Conservation (phyloP, 2,888 invertebrate species). For the Callosobruchus maculatus region DNA sequence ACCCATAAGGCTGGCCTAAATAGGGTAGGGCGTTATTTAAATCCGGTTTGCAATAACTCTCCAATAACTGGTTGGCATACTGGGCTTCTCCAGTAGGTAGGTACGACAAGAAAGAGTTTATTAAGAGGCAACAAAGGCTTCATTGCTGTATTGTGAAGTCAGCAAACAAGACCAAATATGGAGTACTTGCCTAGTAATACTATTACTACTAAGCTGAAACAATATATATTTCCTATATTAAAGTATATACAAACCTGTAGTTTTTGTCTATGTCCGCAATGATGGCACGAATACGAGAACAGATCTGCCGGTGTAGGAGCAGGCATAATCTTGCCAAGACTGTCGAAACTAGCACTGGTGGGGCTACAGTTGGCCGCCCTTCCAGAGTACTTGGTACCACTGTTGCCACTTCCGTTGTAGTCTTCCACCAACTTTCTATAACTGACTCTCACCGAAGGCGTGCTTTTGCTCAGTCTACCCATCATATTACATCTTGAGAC, state of each 20-base stretch:
- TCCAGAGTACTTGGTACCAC: slow-evolving; percentile 4
- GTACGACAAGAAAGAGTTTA: no score
- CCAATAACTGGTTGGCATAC: no score
- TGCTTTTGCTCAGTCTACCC: slow-evolving; percentile 53
- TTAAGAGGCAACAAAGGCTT: no score
- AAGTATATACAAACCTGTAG: slow-evolving; percentile 51
- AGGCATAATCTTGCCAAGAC: slow-evolving; percentile 47
- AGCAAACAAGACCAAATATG: no score
- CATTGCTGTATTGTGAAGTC: no score
- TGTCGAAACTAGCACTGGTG: slow-evolving; percentile 27
- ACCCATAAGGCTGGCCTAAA: no score
- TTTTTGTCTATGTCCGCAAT: slow-evolving; percentile 60
- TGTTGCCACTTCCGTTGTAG: slow-evolving; percentile 44
- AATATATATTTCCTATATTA: no score
- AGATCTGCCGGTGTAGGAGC: slow-evolving; percentile 51
- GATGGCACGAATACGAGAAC: slow-evolving; percentile 59
- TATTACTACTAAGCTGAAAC: no score
- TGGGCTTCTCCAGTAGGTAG: no score
- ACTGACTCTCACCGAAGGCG: slow-evolving; percentile 53
- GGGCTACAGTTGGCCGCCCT: not conserved
- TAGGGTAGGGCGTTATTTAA: no score
- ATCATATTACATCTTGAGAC: slow-evolving; percentile 33
- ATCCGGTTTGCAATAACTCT: no score
- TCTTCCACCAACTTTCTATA: slow-evolving; percentile 60
- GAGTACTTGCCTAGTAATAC: no score